Evolutionary conservation across 1,140 invertebrate species (phyloP).

Genomic region (Drosophila pectinifera): DNA sequence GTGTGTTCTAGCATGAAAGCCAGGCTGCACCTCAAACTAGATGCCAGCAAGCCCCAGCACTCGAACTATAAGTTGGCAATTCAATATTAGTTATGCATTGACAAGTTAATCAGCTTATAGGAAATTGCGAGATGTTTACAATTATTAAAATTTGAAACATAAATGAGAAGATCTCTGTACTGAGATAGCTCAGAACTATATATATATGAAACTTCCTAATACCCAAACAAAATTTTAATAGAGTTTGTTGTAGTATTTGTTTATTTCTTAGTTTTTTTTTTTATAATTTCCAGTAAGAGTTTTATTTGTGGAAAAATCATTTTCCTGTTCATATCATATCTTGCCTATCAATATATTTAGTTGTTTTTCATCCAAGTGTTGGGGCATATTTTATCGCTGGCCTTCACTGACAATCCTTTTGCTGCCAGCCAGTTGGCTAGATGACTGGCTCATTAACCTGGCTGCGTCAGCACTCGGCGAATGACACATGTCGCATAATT

Average conservation of each 20-base stretch:
- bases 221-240: not conserved
- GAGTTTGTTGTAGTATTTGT: not conserved
- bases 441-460: slow-evolving; percentile 67
- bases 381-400: not conserved
- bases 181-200: too few species aligned
- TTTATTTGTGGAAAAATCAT: too few species aligned
- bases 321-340: too few species aligned
- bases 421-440: slow-evolving; percentile 10
- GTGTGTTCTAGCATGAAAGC: slow-evolving; percentile 19
- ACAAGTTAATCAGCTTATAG: not conserved
- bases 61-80: not conserved
- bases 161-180: too few species aligned
- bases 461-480: slow-evolving; percentile 58
- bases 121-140: too few species aligned
- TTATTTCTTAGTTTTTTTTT: too few species aligned
- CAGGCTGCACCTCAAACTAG: slow-evolving; percentile 5
- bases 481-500: slow-evolving; percentile 43
- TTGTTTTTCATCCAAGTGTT: too few species aligned
- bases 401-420: slow-evolving; percentile 16
- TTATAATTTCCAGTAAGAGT: not conserved
- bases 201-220: too few species aligned
- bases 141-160: too few species aligned
- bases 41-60: not conserved
- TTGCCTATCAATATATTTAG: not conserved
- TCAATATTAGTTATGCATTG: not conserved